Base-by-base conservation (phyloP, 2,113 vertebrate species). In the Petrocephalus zakoni region DNA sequence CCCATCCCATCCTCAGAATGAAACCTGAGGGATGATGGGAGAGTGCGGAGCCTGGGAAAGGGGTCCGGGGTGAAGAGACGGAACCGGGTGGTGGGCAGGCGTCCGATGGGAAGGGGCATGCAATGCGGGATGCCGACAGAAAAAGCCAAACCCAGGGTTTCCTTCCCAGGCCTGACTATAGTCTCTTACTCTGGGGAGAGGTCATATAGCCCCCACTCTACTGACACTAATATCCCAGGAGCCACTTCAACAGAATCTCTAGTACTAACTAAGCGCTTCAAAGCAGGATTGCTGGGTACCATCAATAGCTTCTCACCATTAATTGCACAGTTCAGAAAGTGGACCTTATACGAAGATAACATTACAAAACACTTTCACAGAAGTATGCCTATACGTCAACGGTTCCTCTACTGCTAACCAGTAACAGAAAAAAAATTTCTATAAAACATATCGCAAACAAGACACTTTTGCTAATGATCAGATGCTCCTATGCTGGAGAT, bases 81-180 rank as follows among this genome's bases (percentile, higher is more conserved):
- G 87, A 82, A 82, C 51, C 6, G 72, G 58, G 29, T 3, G 47
- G 61, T 29, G 22, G 22, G 61, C 22, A 87, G 47, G 29, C 0
- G 52, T 78, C 68, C 87, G 49, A 86, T 86, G 87, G 21, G 87
- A 84, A 52, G 37, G 88, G 52, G 22, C 29, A 86, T 21, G n/a
- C 29, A 5, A n/a, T 5, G 37, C 17, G n/a, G 78, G 75, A 82
- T 22, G 34, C 64, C 37, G 49, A 11, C 52, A 61, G 13, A 58
- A 49, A 37, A 49, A 15, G 22, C n/a, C 55, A 49, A 83, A 55
- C 75, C 22, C 55, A 84, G 29, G 78, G 52, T 29, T 84, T 2
- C 37, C 53, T 88, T 88, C 88, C 88, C 88, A 88, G 88, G 78
- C 51, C 88, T 11, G 52, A 25, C 78, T 29, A 10, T 21, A 46